phyloP scores from a whole-genome alignment of 1,140 invertebrate species.

The Drosophila mayri region DNA sequence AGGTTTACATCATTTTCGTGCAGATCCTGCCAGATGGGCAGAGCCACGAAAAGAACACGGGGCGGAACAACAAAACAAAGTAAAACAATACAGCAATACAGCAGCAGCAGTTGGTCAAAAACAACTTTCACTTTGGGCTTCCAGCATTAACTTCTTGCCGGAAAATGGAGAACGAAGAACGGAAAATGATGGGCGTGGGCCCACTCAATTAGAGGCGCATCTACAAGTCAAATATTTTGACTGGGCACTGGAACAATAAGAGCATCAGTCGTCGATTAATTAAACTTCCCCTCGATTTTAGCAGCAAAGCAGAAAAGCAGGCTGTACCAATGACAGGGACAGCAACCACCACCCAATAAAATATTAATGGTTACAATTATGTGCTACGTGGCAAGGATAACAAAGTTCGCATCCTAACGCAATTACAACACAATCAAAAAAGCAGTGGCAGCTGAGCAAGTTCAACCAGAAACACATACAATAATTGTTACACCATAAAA shows the following conservation, averaged over 20 bases:
- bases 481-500: constrained; percentile 34
- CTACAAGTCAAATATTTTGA: constrained; percentile 82
- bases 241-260: constrained; percentile 61
- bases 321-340: constrained; percentile 23
- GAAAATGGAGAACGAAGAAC: neutral
- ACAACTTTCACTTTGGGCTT: constrained; percentile 62
- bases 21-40: constrained; percentile 73
- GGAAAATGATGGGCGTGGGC: neutral
- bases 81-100: constrained; percentile 40
- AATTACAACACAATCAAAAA: constrained; percentile 79
- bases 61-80: constrained; percentile 5
- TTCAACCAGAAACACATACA: constrained; percentile 23
- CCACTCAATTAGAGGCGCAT: constrained; percentile 76
- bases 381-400: constrained; percentile 65
- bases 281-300: constrained; percentile 48
- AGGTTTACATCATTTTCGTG: constrained; percentile 80
- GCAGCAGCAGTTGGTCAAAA: constrained; percentile 49
- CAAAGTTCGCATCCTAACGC: constrained; percentile 62
- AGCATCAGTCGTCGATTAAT: constrained; percentile 75
- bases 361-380: constrained; percentile 81
- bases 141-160: constrained; percentile 16
- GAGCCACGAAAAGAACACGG: constrained; percentile 25
- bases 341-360: constrained; percentile 73
- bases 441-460: constrained; percentile 39
- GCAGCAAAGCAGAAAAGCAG: neutral